A percentile compares a stretch with the other conserved stretches of the same genome.
These are phyloP conservation scores for Sebastes hopkinsi DNA, from an alignment of 2,797 vertebrate genomes.

Conservation along the genomic window DNA sequence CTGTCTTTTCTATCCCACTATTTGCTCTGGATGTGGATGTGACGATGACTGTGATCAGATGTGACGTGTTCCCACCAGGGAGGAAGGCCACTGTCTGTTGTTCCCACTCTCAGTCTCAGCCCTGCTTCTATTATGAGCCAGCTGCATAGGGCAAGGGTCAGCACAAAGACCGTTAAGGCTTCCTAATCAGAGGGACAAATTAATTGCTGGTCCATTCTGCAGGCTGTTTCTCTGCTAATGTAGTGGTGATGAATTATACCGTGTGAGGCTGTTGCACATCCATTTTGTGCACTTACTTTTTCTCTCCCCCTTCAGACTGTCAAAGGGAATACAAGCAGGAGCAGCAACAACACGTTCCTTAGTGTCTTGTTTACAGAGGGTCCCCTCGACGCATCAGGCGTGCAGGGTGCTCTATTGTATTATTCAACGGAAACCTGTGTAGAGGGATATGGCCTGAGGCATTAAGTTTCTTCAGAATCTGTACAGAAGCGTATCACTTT, in stretches of 20 bases:
- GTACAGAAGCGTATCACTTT: constrained; percentile 71
- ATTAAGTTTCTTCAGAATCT: constrained; percentile 82
- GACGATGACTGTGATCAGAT: constrained; percentile 70
- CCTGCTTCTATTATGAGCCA: constrained; percentile 70
- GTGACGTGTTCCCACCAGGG: constrained; percentile 74
- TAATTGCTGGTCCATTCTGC: constrained; percentile 65
- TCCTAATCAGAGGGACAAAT: constrained; percentile 70
- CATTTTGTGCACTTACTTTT: constrained; percentile 36
- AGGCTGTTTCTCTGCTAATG: constrained; percentile 57
- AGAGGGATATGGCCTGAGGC: constrained; percentile 75
- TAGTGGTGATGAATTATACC: constrained; percentile 57
- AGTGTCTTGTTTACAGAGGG: constrained; percentile 70
- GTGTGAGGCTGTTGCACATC: constrained; percentile 25
- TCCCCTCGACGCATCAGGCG: constrained; percentile 62
- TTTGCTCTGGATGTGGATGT: constrained; percentile 50
- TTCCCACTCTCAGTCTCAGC: constrained; percentile 58
- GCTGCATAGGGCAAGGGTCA: constrained; percentile 78
- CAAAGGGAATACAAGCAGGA: constrained; percentile 44
- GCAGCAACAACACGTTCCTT: constrained; percentile 54
- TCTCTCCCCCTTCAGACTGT: constrained; percentile 22
- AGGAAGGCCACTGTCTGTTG: constrained; percentile 70
- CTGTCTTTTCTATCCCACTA: constrained; percentile 28
- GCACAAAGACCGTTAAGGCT: constrained; percentile 65
- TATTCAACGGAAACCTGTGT: constrained; percentile 83
- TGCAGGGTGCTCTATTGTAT: constrained; percentile 78